Evolutionary conservation across 2,113 vertebrate species (phyloP).

Genomic region (Austrofundulus limnaeus): DNA sequence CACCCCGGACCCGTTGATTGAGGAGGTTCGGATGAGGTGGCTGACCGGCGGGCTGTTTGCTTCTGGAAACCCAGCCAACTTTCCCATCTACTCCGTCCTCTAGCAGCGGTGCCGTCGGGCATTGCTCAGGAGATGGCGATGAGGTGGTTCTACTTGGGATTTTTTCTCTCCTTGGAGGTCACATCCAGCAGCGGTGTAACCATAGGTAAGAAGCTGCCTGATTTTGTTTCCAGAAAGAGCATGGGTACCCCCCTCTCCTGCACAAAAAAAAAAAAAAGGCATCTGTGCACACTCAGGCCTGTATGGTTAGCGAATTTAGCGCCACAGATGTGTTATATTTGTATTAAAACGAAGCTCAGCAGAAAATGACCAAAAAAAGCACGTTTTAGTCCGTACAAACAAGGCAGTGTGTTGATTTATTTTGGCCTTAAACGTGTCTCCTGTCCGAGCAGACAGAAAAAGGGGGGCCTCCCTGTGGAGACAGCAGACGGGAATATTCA

Average conservation of each 20-base stretch:
- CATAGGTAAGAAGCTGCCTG: slow-evolving; percentile 73
- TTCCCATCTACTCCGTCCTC: slow-evolving; percentile 56
- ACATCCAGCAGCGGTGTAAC: slow-evolving; percentile 63
- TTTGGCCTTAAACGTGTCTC: slow-evolving; percentile 38
- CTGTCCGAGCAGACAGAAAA: slow-evolving; percentile 49
- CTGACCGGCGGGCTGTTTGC: slow-evolving; percentile 45
- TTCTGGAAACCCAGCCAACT: slow-evolving; percentile 65
- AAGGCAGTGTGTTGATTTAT: slow-evolving; percentile 31
- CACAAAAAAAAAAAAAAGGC: slow-evolving; percentile 54
- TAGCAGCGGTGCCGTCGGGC: slow-evolving; percentile 68
- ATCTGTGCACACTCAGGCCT: slow-evolving; percentile 64
- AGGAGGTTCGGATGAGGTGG: slow-evolving; percentile 77
- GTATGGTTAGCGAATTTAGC: slow-evolving; percentile 7
- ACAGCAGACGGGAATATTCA: slow-evolving; percentile 46
- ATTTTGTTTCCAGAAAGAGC: slow-evolving; percentile 37
- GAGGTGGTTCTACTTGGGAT: slow-evolving; percentile 75
- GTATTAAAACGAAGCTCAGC: slow-evolving; percentile 3
- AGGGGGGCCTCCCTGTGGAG: too few species aligned
- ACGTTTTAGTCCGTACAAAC: slow-evolving; percentile 28
- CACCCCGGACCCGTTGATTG: slow-evolving; percentile 47
- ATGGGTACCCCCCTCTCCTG: slow-evolving; percentile 27
- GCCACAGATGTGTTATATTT: background rate
- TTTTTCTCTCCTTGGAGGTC: slow-evolving; percentile 71
- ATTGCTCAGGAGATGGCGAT: slow-evolving; percentile 77
- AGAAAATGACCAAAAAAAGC: background rate